Base-by-base conservation (phyloP, 2,888 invertebrate species). In the Calameuta idolon region DNA sequence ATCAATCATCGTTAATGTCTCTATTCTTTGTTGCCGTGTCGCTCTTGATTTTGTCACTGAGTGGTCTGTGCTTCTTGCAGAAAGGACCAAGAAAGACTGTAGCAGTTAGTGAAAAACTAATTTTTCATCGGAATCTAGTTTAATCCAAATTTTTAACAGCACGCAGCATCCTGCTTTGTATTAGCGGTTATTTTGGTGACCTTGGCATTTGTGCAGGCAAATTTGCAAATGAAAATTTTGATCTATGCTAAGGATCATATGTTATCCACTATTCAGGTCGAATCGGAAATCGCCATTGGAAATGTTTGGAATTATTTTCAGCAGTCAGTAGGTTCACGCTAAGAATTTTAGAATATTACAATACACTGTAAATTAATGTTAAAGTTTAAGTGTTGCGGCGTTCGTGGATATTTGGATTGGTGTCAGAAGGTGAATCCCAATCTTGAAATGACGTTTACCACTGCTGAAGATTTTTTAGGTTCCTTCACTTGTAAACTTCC, bases 301-400 rank as follows among this genome's bases (percentile, higher is more conserved):
- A 55, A n/a, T 74, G 68, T 55, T 77, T 85, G 82, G 83, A 80
- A 83, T 73, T 77, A 81, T 31, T 75, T 84, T 74, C 85, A 85
- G 55, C 40, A 76, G 23, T 78, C 78, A 77, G 85, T 85, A 78
- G 30, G 71, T 71, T 34, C 33, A 71, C 15, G 12, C 11, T 15
- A 33, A 23, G 5, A 23, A 2, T 23, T 23, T 5, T 9, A 23
- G 15, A 23, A 1, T 9, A 55, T 55, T 55, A 23, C 2, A 12
- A 23, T 71, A 34, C 37, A n/a, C n/a, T 34, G 34, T 37, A 55
- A 71, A 34, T 55, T 30, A 15, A 12, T 74, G 33, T 9, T 68
- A 40, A 69, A 85, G 85, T 83, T 82, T 74, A 82, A 81, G 69
- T 85, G 85, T 34, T 85, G 85, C 73, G 85, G 85, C 3, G 79